phyloP scores from a whole-genome alignment of 2,797 vertebrate genomes.

The Mallotus villosus region DNA sequence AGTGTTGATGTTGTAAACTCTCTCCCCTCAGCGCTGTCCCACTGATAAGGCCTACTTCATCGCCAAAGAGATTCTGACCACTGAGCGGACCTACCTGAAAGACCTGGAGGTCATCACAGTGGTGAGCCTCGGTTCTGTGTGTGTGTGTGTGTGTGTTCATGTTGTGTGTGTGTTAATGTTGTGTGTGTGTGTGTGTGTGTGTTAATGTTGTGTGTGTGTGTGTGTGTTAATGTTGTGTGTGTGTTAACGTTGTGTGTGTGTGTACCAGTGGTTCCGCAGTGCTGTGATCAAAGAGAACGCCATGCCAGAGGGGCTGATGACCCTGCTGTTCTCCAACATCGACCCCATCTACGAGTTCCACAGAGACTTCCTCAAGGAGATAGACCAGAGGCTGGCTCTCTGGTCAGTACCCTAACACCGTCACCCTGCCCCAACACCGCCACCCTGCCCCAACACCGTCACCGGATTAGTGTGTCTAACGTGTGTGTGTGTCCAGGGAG shows the following conservation, averaged over 20 bases:
- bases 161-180: slow-evolving; percentile 1
- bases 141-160: not conserved
- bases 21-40: slow-evolving; percentile 73
- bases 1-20: not conserved
- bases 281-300: slow-evolving; percentile 89
- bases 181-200: slow-evolving; percentile 15
- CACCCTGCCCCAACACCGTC: too few species aligned
- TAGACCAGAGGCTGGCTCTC: slow-evolving; percentile 90
- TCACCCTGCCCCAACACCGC: too few species aligned
- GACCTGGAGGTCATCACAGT: slow-evolving; percentile 97
- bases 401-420: slow-evolving; percentile 74
- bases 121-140: slow-evolving; percentile 71
- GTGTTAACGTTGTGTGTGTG: not conserved
- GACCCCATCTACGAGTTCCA: slow-evolving; percentile 96
- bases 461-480: too few species aligned
- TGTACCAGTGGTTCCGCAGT: slow-evolving; percentile 91
- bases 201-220: slow-evolving; percentile 7
- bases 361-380: slow-evolving; percentile 88
- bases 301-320: slow-evolving; percentile 89
- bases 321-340: slow-evolving; percentile 91
- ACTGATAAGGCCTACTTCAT: slow-evolving; percentile 93
- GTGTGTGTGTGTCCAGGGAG: slow-evolving; percentile 79
- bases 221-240: slow-evolving; percentile 1
- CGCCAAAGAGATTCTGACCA: slow-evolving; percentile 96
- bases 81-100: slow-evolving; percentile 93